phyloP scores from a whole-genome alignment of 2,888 invertebrate species.

The Ormyrus labotus region DNA sequence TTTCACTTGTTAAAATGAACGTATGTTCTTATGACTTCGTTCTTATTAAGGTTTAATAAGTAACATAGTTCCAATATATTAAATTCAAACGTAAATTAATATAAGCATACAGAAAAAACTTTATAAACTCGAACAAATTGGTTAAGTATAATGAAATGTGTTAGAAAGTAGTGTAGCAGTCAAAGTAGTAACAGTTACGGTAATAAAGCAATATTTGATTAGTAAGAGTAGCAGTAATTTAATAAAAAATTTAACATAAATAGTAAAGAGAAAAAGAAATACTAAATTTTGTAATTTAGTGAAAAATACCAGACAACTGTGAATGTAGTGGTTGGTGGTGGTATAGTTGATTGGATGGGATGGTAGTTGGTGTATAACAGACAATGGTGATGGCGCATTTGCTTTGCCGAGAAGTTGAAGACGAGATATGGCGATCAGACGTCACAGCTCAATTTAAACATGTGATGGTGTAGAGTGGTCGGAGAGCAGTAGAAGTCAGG shows the following conservation, averaged over 20 bases:
- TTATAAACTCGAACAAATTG: no score
- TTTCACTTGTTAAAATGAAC: no score
- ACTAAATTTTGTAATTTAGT: conserved; percentile 72
- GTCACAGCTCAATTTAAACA: conserved; percentile 68
- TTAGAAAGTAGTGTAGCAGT: conserved; percentile 1
- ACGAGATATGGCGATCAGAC: conserved; percentile 70
- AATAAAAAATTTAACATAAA: conserved; percentile 25
- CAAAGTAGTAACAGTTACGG: conserved; percentile 8
- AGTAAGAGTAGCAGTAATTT: conserved; percentile 7
- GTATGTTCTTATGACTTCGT: no score
- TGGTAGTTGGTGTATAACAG: conserved; percentile 68
- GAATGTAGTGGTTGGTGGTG: conserved; percentile 74
- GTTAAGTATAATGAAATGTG: no score
- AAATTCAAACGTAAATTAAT: no score
- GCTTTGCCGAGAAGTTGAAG: conserved; percentile 73
- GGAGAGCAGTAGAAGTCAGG: conserved; percentile 69
- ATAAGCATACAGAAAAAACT: no score
- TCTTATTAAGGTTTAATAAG: no score
- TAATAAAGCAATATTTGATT: background rate
- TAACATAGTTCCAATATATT: no score
- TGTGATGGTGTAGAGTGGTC: conserved; percentile 68
- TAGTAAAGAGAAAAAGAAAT: conserved; percentile 35
- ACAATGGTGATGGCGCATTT: conserved; percentile 73
- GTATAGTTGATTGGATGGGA: conserved; percentile 74
- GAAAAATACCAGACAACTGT: conserved; percentile 75